Percentiles rank a stretch among this genome's conserved stretches.
phyloP scores from a whole-genome alignment of 2,113 vertebrate species.

The Salminus brasiliensis region DNA sequence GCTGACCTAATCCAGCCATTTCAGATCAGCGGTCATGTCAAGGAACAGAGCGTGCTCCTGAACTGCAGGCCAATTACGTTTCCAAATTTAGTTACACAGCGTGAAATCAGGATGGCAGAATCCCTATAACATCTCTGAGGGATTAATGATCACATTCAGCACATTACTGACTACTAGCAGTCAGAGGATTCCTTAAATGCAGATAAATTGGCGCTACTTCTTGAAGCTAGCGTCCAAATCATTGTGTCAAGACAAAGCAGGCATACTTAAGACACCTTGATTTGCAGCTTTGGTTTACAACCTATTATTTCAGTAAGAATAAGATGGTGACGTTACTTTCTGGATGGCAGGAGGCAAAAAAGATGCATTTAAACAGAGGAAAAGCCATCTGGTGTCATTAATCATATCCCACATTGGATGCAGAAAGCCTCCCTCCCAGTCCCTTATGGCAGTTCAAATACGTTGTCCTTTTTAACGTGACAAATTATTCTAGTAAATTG shows the following conservation, averaged over 20 bases:
- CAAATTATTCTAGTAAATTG: slow-evolving; percentile 32
- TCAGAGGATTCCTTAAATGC: not conserved
- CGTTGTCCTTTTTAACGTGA: slow-evolving; percentile 31
- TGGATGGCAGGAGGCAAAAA: slow-evolving; percentile 22
- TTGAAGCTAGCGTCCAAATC: not conserved
- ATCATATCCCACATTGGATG: slow-evolving; percentile 16
- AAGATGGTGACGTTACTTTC: slow-evolving; percentile 33
- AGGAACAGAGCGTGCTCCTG: not conserved
- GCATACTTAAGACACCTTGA: not conserved
- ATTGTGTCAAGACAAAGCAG: not conserved
- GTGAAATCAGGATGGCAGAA: not conserved
- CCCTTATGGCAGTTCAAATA: slow-evolving; percentile 3
- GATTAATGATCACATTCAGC: not conserved
- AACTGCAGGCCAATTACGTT: not conserved
- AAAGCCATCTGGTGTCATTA: slow-evolving; percentile 49
- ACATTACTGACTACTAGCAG: not conserved
- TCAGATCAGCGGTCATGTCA: slow-evolving; percentile 8
- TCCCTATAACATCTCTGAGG: not conserved
- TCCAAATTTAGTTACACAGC: not conserved
- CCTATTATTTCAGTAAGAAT: not conserved
- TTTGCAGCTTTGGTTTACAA: no score
- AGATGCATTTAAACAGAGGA: slow-evolving; percentile 33
- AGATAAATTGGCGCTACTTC: not conserved
- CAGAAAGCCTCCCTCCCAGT: not conserved
- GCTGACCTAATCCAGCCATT: slow-evolving; percentile 20